Conservation (phyloP, 2,797 vertebrate genomes). For the Poecilia gillii region DNA sequence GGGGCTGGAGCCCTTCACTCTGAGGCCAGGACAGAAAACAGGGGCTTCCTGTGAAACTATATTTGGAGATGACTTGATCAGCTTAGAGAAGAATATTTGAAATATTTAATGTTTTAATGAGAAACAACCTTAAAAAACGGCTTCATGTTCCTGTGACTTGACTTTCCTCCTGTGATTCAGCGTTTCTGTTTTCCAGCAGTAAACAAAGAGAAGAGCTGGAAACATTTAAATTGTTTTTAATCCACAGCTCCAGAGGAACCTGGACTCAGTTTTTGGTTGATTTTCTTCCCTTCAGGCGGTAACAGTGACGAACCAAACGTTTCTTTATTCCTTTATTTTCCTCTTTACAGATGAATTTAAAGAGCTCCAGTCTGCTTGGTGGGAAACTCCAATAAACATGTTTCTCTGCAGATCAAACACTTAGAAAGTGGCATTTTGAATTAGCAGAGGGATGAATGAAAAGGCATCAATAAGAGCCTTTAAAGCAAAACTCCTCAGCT, state of each 20-base stretch:
- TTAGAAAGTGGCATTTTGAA: not conserved
- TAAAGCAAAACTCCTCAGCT: not conserved
- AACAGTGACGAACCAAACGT: not conserved
- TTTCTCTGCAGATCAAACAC: not conserved
- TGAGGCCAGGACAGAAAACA: not conserved
- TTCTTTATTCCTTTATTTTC: not conserved
- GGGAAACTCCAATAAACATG: not conserved
- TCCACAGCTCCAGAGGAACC: not conserved
- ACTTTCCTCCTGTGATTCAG: not conserved
- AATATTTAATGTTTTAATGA: not conserved
- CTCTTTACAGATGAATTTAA: not conserved
- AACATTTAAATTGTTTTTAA: not conserved
- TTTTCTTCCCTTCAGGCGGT: constrained; percentile 14
- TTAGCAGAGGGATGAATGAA: not conserved
- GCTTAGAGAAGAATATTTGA: not conserved
- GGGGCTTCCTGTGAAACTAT: not conserved
- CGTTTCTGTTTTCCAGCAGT: not conserved
- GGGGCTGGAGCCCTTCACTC: not conserved
- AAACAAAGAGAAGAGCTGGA: not conserved
- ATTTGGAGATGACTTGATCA: not conserved
- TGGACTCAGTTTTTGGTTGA: not conserved
- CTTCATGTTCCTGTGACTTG: not conserved
- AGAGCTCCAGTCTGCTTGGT: not conserved
- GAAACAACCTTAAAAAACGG: not conserved
- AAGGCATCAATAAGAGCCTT: not conserved